Evolutionary conservation across 2,888 invertebrate species (phyloP).

Genomic region (Exephanes ischioxanthus): DNA sequence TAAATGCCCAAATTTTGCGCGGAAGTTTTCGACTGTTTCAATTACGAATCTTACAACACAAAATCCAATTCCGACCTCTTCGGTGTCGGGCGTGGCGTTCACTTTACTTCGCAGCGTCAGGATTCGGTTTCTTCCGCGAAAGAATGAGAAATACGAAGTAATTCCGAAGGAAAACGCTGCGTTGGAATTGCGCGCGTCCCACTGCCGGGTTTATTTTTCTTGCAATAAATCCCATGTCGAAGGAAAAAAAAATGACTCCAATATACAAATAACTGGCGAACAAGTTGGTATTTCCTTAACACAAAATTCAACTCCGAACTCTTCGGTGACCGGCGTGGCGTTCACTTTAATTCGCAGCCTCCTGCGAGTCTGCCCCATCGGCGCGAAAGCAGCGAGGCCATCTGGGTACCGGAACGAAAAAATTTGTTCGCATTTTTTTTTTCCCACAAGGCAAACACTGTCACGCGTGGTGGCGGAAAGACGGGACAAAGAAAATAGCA

Average conservation of each 20-base stretch:
- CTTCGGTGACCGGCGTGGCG: no score
- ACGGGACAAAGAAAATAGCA: conserved; percentile 51
- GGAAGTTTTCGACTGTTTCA: no score
- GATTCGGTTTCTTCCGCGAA: conserved; percentile 9
- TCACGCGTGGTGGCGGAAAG: conserved; percentile 12
- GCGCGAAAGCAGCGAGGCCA: background rate
- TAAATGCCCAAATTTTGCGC: no score
- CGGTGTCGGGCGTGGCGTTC: no score
- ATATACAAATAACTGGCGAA: background rate
- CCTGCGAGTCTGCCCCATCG: background rate
- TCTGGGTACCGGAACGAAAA: background rate
- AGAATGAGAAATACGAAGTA: conserved; percentile 12
- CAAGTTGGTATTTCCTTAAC: no score
- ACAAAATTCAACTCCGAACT: no score
- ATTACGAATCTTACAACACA: no score
- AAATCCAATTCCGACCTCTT: no score
- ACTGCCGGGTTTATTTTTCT: background rate
- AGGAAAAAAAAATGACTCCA: background rate
- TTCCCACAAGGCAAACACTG: background rate
- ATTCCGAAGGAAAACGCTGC: conserved; percentile 9
- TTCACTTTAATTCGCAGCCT: background rate
- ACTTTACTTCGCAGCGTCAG: background rate
- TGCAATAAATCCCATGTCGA: background rate
- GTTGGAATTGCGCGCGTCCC: background rate
- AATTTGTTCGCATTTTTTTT: conserved; percentile 10